Base-by-base conservation (phyloP, 2,888 invertebrate genomes). In the Andrena chrysosceles region DNA sequence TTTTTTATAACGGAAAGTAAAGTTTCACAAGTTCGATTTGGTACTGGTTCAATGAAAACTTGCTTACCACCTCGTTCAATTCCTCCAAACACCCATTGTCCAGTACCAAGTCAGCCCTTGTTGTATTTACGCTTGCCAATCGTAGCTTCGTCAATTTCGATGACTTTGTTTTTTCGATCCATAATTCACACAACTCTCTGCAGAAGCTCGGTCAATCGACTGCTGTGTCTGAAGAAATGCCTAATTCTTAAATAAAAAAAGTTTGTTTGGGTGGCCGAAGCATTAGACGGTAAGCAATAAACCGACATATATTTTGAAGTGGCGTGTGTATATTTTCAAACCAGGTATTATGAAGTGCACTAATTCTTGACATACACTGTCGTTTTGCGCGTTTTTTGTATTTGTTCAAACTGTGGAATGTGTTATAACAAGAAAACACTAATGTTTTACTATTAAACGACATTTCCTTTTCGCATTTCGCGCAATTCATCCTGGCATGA, bases 61-160 rank as follows among this genome's bases (percentile, higher is more conserved):
- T 8, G 31, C n/a, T 67, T 49, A 31, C 29, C 31, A 7, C 0
- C 20, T 29, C 49, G n/a, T 13, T 67, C 49, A 31, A 31, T n/a
- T 2, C 29, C 67, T n/a, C 62, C 62, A 35, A 49, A 49, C 29
- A 49, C 54, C 67, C 33, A 67, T 16, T 67, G 67, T n/a, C 52
- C 54, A 67, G 67, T 67, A 49, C n/a, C 13, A 31, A 52, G 10
- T 2, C n/a, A 54, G 8, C 54, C 67, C 33, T 67, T 67, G 10
- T 54, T 67, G 42, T 42, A 42, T 42, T 10, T 54, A 67, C 20
- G 8, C 29, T 67, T 67, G 31, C 67, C 67, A n/a, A 54, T 67
- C 31, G 33, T 67, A 6, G 54, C 67, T 33, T 67, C 33, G 26
- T 67, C 20, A 52, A 67, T 52, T 16, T 67, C 31, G 10, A 52